Evolutionary conservation across 2,888 invertebrate species (phyloP).

Genomic region (Spisula subtruncata): DNA sequence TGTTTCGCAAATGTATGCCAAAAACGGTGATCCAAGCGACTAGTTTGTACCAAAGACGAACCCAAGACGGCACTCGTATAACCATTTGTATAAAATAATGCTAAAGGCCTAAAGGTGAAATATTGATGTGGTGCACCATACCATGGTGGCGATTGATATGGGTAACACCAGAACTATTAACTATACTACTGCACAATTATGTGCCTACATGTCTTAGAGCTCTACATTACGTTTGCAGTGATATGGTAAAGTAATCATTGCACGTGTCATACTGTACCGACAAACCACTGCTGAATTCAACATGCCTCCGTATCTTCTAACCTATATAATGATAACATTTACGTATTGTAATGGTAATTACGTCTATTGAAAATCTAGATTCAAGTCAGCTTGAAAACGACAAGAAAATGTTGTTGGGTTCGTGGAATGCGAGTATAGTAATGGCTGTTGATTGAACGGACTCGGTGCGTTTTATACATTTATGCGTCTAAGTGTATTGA

Average conservation of each 20-base stretch:
- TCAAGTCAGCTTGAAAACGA: background rate
- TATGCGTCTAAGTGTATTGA: background rate
- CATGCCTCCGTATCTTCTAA: background rate
- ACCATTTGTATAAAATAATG: no score
- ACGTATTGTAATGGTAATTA: background rate
- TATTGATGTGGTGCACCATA: no score
- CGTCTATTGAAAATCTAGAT: slow-evolving; percentile 9
- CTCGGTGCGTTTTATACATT: background rate
- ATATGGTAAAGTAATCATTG: background rate
- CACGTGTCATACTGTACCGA: background rate
- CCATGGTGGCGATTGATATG: no score
- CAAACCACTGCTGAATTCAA: background rate
- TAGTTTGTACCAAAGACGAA: no score
- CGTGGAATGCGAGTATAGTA: background rate
- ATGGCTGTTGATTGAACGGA: background rate
- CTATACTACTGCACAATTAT: no score
- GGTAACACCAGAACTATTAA: no score
- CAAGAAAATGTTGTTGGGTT: background rate
- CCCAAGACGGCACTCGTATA: no score
- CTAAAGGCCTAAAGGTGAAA: no score
- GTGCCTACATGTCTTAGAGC: no score
- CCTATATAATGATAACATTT: background rate
- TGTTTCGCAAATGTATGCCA: no score
- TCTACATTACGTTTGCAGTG: background rate
- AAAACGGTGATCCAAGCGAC: no score